Base-by-base conservation (phyloP, 1,140 invertebrate genomes). In the Zaprionus nigranus region DNA sequence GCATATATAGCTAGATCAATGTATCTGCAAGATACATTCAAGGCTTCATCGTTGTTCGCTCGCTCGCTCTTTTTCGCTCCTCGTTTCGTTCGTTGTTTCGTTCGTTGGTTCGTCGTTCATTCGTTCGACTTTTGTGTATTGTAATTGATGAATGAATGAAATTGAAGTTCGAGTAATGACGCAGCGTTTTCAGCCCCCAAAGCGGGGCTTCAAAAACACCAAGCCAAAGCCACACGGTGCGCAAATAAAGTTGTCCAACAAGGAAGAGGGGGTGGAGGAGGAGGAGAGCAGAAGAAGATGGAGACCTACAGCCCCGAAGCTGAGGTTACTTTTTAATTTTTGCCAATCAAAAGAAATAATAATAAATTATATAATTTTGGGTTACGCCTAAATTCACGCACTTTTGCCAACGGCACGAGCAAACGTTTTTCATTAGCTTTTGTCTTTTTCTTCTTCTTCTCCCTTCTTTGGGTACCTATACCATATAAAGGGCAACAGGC, bases 121-220 rank as follows among this genome's bases (percentile, higher is more conserved):
- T 71, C 70, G 76, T 71, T 74, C 79, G 72, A 82, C 74, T 86
- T 86, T 84, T 85, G 77, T 79, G 83, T 82, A 88, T 88, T 88
- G 84, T 88, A 88, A 88, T 88, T 88, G 84, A 88, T 88, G 84
- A 88, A 87, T 87, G 84, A 87, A 88, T 88, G 85, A 88, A 88
- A 88, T 88, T 88, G 84, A 88, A 88, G 84, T 88, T 88, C 84
- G 84, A 88, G 84, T 84, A 84, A 88, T 88, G 85, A 88, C 84
- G 68, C 84, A 90, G 84, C 84, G 36, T 34, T 76, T 88, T 90
- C 56, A 36, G 64, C 34, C 53, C 63, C 34, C 2, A 46, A 51
- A 51, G 40, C 40, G 40, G 58, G 66, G 70, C 71, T 74, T 73
- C 17, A 70, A 76, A 71, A n/a, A 43, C 5, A 17, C n/a, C n/a